Evolutionary conservation across 2,888 invertebrate species (phyloP), one percentile per base, ranked within the genome.

Genomic region (Prostheceraeus crozeri): DNA sequence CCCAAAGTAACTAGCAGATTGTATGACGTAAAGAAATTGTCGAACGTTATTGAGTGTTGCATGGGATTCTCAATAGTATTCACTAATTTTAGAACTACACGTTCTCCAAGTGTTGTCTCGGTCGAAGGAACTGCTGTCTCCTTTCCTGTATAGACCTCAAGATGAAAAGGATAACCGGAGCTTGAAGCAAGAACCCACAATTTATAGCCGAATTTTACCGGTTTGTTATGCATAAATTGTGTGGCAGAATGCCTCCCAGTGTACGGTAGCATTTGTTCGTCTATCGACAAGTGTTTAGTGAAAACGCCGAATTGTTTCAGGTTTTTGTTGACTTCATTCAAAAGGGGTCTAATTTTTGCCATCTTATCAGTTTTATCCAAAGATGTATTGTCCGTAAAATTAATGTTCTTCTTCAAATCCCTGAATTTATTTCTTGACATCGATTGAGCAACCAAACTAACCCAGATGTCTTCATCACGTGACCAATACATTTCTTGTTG

Each of bases 191-290:
- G 23, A 14, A 51, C 52, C 52, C 52, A 51, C 8, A 28, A 14
- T 23, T 51, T 51, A n/a, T 51, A 51, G 8, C 27, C 52, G 25
- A 51, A 51, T 51, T 51, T 51, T 16, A 40, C 19, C 19, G 40
- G 40, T 40, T 40, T 40, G 40, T 40, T 40, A 16, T 40, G 40
- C 40, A 40, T 40, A 40, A 16, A 40, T 23, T 40, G 40, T 40
- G 16, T 40, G 16, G 60, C 52, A 19, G 63, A 58, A 56, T 67
- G 66, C 27, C 57, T 31, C 10, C 66, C 72, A 65, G 67, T 74
- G 61, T 75, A 75, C 14, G 71, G 69, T 14, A 70, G 65, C 72
- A 74, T 72, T 8, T 68, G 64, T 63, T 74, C 71, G 65, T 72
- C 73, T 60, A 72, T 55, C 35, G 48, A 19, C 14, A 63, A 59